phyloP scores from a whole-genome alignment of 2,888 invertebrate species.

The Oasisia sp. region DNA sequence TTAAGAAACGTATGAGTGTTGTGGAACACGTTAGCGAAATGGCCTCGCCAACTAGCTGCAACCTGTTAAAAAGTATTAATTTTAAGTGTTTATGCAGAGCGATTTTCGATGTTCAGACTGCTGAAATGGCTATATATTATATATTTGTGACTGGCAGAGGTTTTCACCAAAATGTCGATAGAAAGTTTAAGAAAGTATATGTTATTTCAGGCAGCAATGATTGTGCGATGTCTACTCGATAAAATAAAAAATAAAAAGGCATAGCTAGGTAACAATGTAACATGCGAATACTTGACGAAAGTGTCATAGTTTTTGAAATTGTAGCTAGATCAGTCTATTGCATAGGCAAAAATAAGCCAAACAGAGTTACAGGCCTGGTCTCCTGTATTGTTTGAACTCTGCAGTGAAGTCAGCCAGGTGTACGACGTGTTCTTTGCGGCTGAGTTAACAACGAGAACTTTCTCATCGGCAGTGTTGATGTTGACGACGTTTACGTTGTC shows the following conservation, averaged over 20 bases:
- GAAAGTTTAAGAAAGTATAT: no score
- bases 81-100: not conserved
- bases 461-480: not conserved
- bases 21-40: slow-evolving; percentile 18
- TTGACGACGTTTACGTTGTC: slow-evolving; percentile 22
- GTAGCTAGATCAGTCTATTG: no score
- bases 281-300: no score
- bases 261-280: no score
- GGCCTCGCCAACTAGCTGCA: not conserved
- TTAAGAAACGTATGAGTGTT: not conserved
- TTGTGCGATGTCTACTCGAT: no score
- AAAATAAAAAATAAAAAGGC: no score
- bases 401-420: slow-evolving; percentile 22
- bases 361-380: not conserved
- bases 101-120: not conserved
- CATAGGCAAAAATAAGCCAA: not conserved
- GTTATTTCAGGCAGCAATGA: no score
- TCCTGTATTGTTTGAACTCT: not conserved
- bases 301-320: not conserved
- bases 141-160: no score
- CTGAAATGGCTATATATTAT: no score
- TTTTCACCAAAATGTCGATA: no score
- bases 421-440: slow-evolving; percentile 25
- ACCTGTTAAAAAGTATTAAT: not conserved
- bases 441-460: slow-evolving; percentile 22